phyloP scores from a whole-genome alignment of 2,888 invertebrate species.

The Girardia tigrina region DNA sequence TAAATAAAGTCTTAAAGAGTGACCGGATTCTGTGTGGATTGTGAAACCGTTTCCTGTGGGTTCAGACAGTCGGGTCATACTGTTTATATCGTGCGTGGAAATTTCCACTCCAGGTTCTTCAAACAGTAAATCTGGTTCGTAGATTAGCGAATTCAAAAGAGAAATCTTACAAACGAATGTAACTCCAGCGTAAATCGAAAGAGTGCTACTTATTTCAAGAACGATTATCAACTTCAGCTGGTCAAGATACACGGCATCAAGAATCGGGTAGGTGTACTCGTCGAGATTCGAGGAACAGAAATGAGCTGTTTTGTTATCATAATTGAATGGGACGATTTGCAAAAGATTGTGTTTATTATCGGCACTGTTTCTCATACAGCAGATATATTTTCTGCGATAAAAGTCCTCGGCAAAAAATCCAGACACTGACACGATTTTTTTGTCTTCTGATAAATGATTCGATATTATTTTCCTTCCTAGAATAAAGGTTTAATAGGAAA shows the following conservation, averaged over 20 bases:
- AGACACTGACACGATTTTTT: too few species aligned
- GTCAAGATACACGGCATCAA: background rate
- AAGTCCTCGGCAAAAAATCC: background rate
- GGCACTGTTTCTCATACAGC: background rate
- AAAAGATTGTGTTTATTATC: background rate
- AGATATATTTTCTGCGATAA: background rate
- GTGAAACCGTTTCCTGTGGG: background rate
- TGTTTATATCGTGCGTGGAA: background rate
- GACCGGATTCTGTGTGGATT: background rate
- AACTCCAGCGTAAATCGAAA: background rate
- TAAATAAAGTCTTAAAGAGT: background rate
- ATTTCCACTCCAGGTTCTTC: background rate
- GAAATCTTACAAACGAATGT: background rate
- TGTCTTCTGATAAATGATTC: too few species aligned
- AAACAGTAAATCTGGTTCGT: background rate
- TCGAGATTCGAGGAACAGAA: background rate
- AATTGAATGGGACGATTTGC: conserved; percentile 12
- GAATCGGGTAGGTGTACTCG: background rate
- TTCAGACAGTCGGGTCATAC: background rate
- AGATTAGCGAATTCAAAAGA: background rate
- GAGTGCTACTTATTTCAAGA: background rate
- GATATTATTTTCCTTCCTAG: too few species aligned
- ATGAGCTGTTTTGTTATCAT: too few species aligned
- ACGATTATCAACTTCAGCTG: background rate
- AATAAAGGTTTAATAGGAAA: too few species aligned